Evolutionary conservation across 2,888 invertebrate genomes (phyloP), one percentile per base, ranked within the genome.

Genomic region (Tinea trinotella): DNA sequence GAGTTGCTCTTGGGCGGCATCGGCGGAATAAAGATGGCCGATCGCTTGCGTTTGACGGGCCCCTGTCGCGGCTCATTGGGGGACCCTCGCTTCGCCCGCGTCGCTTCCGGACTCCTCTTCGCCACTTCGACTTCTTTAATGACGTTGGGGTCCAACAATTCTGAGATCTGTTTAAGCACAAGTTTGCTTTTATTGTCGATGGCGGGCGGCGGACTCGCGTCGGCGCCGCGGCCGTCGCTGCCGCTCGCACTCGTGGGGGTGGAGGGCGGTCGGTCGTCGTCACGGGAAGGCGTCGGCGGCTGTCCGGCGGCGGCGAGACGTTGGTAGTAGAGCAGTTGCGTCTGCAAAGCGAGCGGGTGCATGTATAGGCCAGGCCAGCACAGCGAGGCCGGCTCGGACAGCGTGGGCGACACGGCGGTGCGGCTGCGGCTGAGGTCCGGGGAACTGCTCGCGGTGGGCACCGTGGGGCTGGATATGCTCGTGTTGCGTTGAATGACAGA

Each of bases 21-120:
- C 0, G 94, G 94, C 0, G 94, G 94, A 60, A 94, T 94, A 65
- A 94, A 94, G 59, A 94, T 93, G 0, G 94, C 94, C 0, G 94
- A 93, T 0, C 95, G 88, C 66, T 95, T 93, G 53, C 93, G 79
- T 67, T 93, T 93, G 1, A 90, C 90, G 0, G 70, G 82, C 1
- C 22, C 18, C 35, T 12, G 15, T n/a, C n/a, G 12, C 59, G 59
- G 71, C 54, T 70, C 74, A 57, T 78, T 88, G 54, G 67, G 85
- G 35, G 71, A 79, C 61, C 67, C 71, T 63, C 71, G 72, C 67
- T 79, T 90, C 86, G 63, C 82, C 73, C 76, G 88, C 30, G 56
- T 61, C 58, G 64, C 76, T 59, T 68, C 85, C 2, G 19, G 19
- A n/a, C 40, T 40, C 10, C 10, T 12, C 10, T 46, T 19, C 35